Percentiles rank a stretch among this genome's conserved stretches.
phyloP scores from a whole-genome alignment of 2,797 vertebrate species.

The Florisuga fusca region DNA sequence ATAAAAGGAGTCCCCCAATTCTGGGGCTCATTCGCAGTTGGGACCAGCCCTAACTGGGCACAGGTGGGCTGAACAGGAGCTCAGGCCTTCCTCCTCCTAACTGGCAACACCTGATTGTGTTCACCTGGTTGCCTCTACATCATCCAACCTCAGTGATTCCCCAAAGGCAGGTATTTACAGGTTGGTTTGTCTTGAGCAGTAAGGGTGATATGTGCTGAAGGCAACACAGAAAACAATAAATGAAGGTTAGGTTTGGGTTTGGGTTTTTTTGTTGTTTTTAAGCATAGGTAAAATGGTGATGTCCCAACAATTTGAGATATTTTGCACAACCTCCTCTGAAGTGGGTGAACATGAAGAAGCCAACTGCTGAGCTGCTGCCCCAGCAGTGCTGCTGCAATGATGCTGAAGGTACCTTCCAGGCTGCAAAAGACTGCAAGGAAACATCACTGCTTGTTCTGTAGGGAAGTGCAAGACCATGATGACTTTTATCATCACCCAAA shows the following conservation, averaged over 20 bases:
- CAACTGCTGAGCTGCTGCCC: rapidly evolving
- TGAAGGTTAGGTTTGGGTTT: too few relatives aligned
- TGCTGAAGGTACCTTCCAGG: background rate
- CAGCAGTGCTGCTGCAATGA: background rate
- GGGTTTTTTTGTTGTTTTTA: background rate
- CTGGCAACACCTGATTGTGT: too few relatives aligned
- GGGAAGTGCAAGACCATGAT: background rate
- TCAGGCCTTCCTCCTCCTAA: too few relatives aligned
- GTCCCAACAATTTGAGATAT: background rate
- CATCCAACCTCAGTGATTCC: background rate
- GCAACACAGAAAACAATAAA: background rate
- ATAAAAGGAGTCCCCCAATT: too few relatives aligned
- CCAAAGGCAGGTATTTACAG: background rate
- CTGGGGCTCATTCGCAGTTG: too few relatives aligned
- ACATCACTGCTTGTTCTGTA: background rate
- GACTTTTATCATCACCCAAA: background rate
- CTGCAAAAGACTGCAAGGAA: background rate
- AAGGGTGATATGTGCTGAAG: background rate
- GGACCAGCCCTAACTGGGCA: too few relatives aligned
- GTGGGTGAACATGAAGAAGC: background rate
- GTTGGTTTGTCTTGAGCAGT: background rate
- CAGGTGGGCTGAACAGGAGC: too few relatives aligned
- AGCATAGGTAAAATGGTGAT: background rate
- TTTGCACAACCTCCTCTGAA: background rate
- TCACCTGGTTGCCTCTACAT: too few relatives aligned